Percentiles rank a stretch among this genome's conserved stretches.
phyloP scores from a whole-genome alignment of 35 echinoderm and acorn worm species.

The Strongylocentrotus purpuratus region DNA sequence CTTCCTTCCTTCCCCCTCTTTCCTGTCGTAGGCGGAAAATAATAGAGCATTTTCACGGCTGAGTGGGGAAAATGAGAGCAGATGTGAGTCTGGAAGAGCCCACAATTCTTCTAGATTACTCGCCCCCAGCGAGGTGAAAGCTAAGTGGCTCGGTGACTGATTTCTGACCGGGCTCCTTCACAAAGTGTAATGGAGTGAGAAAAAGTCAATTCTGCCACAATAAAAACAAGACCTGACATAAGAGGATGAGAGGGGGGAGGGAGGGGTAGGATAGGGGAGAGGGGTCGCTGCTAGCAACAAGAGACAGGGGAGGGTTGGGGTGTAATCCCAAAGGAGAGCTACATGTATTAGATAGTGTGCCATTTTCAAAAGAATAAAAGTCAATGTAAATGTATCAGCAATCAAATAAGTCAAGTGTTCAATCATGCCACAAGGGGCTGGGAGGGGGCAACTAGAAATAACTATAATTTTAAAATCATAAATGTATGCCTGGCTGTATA shows the following conservation, averaged over 20 bases:
- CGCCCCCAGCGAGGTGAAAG: slow-evolving; percentile 49
- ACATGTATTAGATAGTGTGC: not conserved
- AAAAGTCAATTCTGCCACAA: slow-evolving; percentile 54
- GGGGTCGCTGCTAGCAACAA: not conserved
- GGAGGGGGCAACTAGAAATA: too few species aligned
- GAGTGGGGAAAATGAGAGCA: slow-evolving; percentile 42
- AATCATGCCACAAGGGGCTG: too few species aligned
- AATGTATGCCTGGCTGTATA: too few species aligned
- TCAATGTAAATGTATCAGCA: too few species aligned
- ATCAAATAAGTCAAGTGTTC: too few species aligned
- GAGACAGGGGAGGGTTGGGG: not conserved
- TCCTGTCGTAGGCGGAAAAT: not conserved
- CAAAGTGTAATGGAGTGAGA: slow-evolving; percentile 52
- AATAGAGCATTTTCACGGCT: slow-evolving; percentile 47
- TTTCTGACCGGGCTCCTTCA: slow-evolving; percentile 43
- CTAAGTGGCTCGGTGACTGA: slow-evolving; percentile 54
- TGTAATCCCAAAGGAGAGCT: not conserved
- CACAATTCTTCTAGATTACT: slow-evolving; percentile 53
- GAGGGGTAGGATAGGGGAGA: not conserved
- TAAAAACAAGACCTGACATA: slow-evolving; percentile 39
- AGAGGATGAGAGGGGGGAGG: not conserved
- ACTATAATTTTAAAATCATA: too few species aligned
- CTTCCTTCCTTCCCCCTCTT: slow-evolving; percentile 10
- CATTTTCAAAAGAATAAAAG: too few species aligned
- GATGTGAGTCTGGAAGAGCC: slow-evolving; percentile 29